A percentile compares a stretch with the other conserved stretches of the same genome.
Conservation (phyloP, 2,797 vertebrate species). For the Uromys caudimaculatus region DNA sequence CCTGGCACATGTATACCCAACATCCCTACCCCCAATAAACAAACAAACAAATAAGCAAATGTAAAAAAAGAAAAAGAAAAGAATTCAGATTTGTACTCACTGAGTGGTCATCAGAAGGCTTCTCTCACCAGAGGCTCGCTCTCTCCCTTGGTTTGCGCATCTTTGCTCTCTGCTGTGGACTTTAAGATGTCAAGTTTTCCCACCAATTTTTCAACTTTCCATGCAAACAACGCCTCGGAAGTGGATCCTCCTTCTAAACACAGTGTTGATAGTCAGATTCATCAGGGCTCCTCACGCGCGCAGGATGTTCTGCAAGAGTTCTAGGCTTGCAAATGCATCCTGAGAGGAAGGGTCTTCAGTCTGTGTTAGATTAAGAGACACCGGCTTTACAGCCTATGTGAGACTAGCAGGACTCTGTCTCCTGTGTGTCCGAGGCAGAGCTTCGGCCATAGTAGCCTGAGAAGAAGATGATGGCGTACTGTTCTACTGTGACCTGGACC, state of each 20-base stretch:
- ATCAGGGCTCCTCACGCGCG: not conserved
- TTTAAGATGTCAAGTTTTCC: not conserved
- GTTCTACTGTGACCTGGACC: rapidly evolving
- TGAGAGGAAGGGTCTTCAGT: not conserved
- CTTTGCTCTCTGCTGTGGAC: not conserved
- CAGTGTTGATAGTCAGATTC: not conserved
- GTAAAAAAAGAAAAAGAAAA: not conserved
- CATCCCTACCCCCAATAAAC: not conserved
- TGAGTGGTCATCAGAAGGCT: not conserved
- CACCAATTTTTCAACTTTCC: not conserved
- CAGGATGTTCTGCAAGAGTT: not conserved
- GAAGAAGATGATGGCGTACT: rapidly evolving
- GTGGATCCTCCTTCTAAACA: not conserved
- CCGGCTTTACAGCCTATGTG: rapidly evolving
- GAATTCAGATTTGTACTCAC: constrained; percentile 27
- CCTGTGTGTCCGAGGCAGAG: not conserved
- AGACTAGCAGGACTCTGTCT: not conserved
- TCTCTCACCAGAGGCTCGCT: not conserved
- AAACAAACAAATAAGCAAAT: not conserved
- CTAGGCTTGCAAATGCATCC: not conserved
- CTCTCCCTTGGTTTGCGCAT: not conserved
- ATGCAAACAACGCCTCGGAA: not conserved
- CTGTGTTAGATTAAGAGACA: not conserved
- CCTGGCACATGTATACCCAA: not conserved
- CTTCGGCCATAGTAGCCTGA: not conserved